Conservation (phyloP, 2,113 vertebrate species). For the Hiodon tergisus region DNA sequence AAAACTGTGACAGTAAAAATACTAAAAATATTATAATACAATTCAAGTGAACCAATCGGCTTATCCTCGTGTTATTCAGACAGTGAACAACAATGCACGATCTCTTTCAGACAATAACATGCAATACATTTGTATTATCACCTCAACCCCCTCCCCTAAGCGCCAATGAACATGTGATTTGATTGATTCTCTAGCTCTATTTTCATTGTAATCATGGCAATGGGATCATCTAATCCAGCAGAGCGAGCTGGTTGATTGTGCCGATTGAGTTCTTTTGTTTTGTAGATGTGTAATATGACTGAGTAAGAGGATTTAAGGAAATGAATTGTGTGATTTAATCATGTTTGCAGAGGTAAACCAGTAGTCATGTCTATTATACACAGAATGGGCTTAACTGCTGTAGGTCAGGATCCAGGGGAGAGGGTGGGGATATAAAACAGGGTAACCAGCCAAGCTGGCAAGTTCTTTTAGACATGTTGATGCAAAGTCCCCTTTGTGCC, state of each 20-base stretch:
- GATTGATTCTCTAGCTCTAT: constrained; percentile 59
- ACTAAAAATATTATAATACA: neutral
- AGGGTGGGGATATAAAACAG: neutral
- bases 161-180: constrained; percentile 60
- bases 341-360: constrained; percentile 57
- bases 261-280: constrained; percentile 72
- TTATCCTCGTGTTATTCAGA: constrained; percentile 42
- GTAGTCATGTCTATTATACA: constrained; percentile 45
- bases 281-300: constrained; percentile 69
- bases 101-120: constrained; percentile 46
- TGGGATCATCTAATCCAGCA: constrained; percentile 63
- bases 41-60: constrained; percentile 39
- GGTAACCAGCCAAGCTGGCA: neutral
- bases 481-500: neutral
- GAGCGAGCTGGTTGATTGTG: constrained; percentile 56
- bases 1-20: too few species aligned
- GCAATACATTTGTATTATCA: constrained; percentile 44
- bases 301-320: constrained; percentile 69
- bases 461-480: neutral
- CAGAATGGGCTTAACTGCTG: constrained; percentile 27
- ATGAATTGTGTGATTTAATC: constrained; percentile 64
- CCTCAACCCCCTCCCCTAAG: constrained; percentile 25
- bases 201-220: constrained; percentile 71
- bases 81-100: constrained; percentile 41
- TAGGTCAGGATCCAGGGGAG: neutral